Percentiles rank a stretch among this genome's conserved stretches.
Evolutionary conservation across 2,797 vertebrate genomes (phyloP).

Genomic region (Clarias laeviceps): DNA sequence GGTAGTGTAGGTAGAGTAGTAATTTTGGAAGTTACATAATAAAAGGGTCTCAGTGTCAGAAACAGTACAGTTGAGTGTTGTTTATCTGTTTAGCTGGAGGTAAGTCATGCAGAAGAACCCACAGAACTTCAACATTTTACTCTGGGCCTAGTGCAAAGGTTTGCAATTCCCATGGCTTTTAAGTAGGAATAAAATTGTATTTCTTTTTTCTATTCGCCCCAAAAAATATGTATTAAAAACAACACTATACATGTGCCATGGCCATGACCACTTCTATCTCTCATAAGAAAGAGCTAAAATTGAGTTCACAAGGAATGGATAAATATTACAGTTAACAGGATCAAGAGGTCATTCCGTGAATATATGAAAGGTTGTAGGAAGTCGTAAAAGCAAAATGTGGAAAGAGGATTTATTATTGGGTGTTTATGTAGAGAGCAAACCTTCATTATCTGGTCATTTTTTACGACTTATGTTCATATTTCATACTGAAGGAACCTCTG

Average conservation of each 20-base stretch:
- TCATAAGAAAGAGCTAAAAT: neutral
- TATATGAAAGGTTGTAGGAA: conserved; percentile 9
- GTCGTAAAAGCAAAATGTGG: conserved; percentile 2
- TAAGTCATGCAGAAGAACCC: neutral
- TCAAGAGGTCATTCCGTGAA: neutral
- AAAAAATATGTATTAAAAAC: neutral
- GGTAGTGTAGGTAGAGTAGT: neutral
- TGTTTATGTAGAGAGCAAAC: conserved; percentile 1
- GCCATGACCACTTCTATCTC: neutral
- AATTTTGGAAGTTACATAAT: no score
- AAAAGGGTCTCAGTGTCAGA: neutral
- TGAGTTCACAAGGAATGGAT: neutral
- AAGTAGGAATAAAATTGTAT: neutral
- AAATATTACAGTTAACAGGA: neutral
- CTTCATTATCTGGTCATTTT: neutral
- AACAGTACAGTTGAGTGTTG: neutral
- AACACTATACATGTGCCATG: neutral
- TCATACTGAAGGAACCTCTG: neutral
- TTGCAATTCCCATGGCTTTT: neutral
- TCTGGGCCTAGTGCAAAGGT: neutral
- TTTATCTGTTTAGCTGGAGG: neutral
- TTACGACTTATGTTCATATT: neutral
- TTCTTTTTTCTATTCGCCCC: neutral
- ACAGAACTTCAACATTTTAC: neutral
- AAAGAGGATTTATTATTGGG: neutral